Evolutionary conservation across 2,888 invertebrate genomes (phyloP), one percentile per base, ranked within the genome.

Genomic region (Phrixothrix hirtus): DNA sequence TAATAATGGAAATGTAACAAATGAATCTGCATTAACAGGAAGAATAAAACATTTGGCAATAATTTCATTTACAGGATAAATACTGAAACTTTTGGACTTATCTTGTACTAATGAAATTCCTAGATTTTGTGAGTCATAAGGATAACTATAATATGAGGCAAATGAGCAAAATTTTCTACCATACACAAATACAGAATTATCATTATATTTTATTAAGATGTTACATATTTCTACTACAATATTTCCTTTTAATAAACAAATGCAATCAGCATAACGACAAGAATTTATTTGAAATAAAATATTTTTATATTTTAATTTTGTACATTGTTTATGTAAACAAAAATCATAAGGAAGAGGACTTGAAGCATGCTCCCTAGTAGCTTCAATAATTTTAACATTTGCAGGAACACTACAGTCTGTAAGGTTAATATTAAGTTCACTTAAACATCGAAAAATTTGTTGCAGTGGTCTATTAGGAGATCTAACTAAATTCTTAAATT

Each of bases 401-500:
- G n/a, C n/a, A n/a, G n/a, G n/a, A n/a, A n/a, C n/a, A n/a, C n/a
- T n/a, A n/a, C n/a, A n/a, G n/a, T n/a, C n/a, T n/a, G n/a, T n/a
- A 34, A 34, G 1, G 16, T 3, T 15, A 15, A 13, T 34, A 15
- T 34, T 14, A 9, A 31, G 7, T 39, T 39, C 27, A n/a, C 12
- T 12, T 11, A 39, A n/a, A 12, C 39, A 7, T 5, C 13, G 21
- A 29, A 27, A 30, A 17, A 48, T 44, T 30, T 49, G 42, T 21
- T 32, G 17, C 11, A 43, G 32, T 15, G 34, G 32, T 14, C 32
- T 39, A 14, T 11, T 26, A 10, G 39, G 17, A n/a, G 48, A 48
- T 16, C 15, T 31, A 12, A 48, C 41, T 41, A 41, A 34, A 16
- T 25, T 11, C 32, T 48, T 48, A 15, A 48, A 12, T 9, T 30